Evolutionary conservation across 2,113 vertebrate genomes (phyloP).

Genomic region (Vicugna pacos): DNA sequence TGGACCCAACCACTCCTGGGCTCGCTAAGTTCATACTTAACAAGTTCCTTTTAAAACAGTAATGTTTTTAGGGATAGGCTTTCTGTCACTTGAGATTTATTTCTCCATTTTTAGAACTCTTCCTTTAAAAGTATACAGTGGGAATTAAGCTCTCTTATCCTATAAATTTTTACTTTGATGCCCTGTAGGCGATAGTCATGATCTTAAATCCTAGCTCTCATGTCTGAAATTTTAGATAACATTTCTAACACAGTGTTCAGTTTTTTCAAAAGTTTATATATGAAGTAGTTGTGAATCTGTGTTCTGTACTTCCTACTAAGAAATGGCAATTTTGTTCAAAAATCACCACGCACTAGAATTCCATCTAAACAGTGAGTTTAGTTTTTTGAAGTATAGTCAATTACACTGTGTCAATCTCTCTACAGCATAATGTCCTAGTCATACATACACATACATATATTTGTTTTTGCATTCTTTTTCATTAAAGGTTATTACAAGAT

Average conservation of each 20-base stretch:
- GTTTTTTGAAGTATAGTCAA: too few relatives aligned
- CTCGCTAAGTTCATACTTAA: not conserved
- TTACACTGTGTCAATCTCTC: too few relatives aligned
- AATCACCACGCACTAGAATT: not conserved
- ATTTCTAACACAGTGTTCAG: not conserved
- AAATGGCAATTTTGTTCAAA: slow-evolving; percentile 36
- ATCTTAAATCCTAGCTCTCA: not conserved
- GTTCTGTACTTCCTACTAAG: not conserved
- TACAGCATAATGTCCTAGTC: too few relatives aligned
- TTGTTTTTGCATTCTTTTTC: too few relatives aligned
- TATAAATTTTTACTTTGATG: slow-evolving; percentile 16
- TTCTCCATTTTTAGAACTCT: not conserved
- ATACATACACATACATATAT: too few relatives aligned
- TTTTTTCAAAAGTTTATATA: not conserved
- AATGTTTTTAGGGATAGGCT: not conserved
- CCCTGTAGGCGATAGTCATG: not conserved
- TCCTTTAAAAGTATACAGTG: not conserved
- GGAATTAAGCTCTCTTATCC: not conserved
- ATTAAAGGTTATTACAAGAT: too few relatives aligned
- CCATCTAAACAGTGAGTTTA: not conserved
- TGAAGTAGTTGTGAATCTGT: not conserved
- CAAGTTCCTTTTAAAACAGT: not conserved
- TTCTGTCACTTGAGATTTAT: not conserved
- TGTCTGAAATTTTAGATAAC: not conserved
- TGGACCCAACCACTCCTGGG: not conserved